Percentiles rank a stretch among this genome's conserved stretches.
phyloP scores from a whole-genome alignment of 2,888 invertebrate species.

The Nysson spinosus region DNA sequence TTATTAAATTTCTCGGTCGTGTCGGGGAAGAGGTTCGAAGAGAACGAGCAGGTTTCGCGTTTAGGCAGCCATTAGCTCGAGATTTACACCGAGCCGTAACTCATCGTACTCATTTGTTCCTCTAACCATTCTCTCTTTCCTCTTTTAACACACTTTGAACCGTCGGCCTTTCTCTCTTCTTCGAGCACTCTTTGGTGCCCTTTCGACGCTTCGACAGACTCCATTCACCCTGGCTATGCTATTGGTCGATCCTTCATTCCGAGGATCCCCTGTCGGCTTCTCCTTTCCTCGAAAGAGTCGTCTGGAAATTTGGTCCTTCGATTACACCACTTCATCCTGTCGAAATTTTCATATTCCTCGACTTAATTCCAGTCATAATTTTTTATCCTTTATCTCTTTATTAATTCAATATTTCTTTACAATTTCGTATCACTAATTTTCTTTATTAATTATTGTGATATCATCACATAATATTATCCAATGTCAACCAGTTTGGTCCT shows the following conservation, averaged over 20 bases:
- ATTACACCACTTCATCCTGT: too few species aligned
- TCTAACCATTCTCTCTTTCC: conserved; percentile 55
- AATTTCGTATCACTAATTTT: too few species aligned
- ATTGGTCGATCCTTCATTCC: conserved; percentile 55
- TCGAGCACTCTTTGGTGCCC: conserved; percentile 44
- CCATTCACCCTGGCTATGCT: conserved; percentile 55
- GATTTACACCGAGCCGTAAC: conserved; percentile 77
- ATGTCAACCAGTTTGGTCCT: too few species aligned
- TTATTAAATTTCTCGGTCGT: conserved; percentile 77
- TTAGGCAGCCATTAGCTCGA: conserved; percentile 77
- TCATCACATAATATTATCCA: too few species aligned
- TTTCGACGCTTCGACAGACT: conserved; percentile 58
- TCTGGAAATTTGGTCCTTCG: conserved; percentile 1
- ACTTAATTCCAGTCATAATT: too few species aligned
- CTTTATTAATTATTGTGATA: too few species aligned
- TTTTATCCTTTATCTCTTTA: too few species aligned
- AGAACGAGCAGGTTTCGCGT: conserved; percentile 74
- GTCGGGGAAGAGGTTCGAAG: conserved; percentile 47
- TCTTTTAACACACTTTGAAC: conserved; percentile 4
- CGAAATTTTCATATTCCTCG: too few species aligned
- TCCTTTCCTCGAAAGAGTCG: conserved; percentile 18
- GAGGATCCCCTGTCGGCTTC: conserved; percentile 35
- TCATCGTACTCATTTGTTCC: conserved; percentile 77
- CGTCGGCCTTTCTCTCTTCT: conserved; percentile 42
- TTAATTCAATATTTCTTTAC: too few species aligned